These are phyloP conservation scores for Chironomus tepperi DNA, from an alignment of 1,140 invertebrate genomes.

Conservation along the genomic window DNA sequence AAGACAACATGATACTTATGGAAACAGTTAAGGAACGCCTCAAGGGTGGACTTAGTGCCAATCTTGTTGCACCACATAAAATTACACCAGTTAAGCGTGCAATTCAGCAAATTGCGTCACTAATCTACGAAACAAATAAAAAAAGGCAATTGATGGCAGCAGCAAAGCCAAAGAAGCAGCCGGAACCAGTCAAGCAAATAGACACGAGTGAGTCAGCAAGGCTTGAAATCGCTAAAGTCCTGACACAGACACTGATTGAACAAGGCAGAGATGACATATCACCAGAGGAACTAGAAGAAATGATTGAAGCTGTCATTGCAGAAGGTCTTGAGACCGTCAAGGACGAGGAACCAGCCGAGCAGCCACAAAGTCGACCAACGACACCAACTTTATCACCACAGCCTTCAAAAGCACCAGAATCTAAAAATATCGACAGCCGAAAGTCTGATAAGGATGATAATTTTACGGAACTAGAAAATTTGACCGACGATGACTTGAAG, in stretches of 20 bases:
- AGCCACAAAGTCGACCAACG: slow-evolving; percentile 17
- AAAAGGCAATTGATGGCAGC: slow-evolving; percentile 34
- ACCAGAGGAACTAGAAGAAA: slow-evolving; percentile 61
- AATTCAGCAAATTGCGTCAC: slow-evolving; percentile 55
- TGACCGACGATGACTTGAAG: slow-evolving; percentile 66
- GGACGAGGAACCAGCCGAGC: not conserved
- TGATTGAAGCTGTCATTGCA: slow-evolving; percentile 62
- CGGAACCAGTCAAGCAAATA: slow-evolving; percentile 31
- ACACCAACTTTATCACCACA: not conserved
- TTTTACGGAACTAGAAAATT: slow-evolving; percentile 50
- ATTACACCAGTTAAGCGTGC: slow-evolving; percentile 38
- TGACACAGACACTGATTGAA: slow-evolving; percentile 61
- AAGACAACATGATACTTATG: slow-evolving; percentile 61
- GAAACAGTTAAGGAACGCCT: slow-evolving; percentile 79
- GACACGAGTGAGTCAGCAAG: slow-evolving; percentile 28
- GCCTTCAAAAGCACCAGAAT: not conserved
- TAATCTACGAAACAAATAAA: slow-evolving; percentile 53
- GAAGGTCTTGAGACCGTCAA: not conserved
- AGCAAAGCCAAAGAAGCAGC: slow-evolving; percentile 32
- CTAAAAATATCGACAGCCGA: not conserved
- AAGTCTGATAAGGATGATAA: not conserved
- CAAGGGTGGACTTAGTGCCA: slow-evolving; percentile 68
- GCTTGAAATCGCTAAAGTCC: slow-evolving; percentile 58
- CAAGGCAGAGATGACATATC: slow-evolving; percentile 70
- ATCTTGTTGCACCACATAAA: slow-evolving; percentile 50